Evolutionary conservation across 1,140 invertebrate genomes (phyloP).

Genomic region (Lasaia peninsularis): DNA sequence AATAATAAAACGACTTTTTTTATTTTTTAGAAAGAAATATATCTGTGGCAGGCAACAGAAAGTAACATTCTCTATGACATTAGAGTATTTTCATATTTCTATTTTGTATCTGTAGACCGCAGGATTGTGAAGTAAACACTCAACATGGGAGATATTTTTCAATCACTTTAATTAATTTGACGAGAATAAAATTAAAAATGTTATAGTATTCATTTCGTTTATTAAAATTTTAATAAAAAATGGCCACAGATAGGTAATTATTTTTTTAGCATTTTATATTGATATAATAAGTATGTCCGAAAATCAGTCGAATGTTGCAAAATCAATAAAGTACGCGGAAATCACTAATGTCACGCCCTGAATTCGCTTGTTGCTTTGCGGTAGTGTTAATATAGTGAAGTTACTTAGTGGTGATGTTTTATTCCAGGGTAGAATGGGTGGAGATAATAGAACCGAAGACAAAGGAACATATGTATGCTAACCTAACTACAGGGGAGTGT

Average conservation of each 20-base stretch:
- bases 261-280: conserved; percentile 12
- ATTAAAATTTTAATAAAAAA: conserved; percentile 38
- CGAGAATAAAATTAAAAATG: conserved; percentile 11
- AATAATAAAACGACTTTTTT: no score
- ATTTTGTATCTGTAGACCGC: conserved; percentile 29
- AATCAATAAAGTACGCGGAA: conserved; percentile 76
- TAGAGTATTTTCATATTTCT: neutral
- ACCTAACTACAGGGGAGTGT: conserved; percentile 97
- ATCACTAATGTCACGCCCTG: conserved; percentile 75
- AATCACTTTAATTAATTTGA: conserved; percentile 32
- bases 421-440: conserved; percentile 95
- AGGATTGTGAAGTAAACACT: conserved; percentile 62
- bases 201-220: conserved; percentile 6
- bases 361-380: conserved; percentile 53
- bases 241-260: conserved; percentile 70
- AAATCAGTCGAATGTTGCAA: conserved; percentile 70
- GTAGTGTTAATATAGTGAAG: conserved; percentile 33
- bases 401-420: conserved; percentile 54
- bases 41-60: neutral
- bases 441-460: conserved; percentile 99
- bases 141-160: conserved; percentile 67
- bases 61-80: neutral
- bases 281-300: conserved; percentile 42
- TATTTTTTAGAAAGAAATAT: no score
- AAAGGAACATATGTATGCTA: conserved; percentile 99